Evolutionary conservation across 2,888 invertebrate species (phyloP), one percentile per base, ranked within the genome.

Genomic region (Tetragonisca angustula): DNA sequence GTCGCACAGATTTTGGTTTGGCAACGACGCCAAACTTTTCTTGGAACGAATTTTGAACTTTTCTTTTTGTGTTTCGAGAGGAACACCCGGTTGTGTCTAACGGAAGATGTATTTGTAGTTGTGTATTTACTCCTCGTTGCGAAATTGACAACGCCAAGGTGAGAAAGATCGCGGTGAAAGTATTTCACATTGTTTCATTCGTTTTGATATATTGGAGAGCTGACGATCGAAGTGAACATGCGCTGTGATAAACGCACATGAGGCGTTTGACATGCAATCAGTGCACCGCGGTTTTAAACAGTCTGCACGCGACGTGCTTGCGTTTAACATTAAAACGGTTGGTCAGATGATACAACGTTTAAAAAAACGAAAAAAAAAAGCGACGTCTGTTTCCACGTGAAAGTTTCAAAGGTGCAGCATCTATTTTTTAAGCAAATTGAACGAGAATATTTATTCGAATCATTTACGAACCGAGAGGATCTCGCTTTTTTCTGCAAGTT

Each of bases 1-100:
- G 61, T 65, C 54, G 27, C 54, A 75, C 59, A 68, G 71, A 54
- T 76, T 83, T 76, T 76, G 32, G 27, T 36, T 76, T 27, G 50
- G 24, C 19, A 49, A 52, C 13, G 32, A 65, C 36, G 9, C 19
- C 36, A 17, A 49, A 6, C 50, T 65, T 50, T 36, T 52, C 32
- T 67, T 9, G 21, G 3, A 24, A 65, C 52, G 50, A 59, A 65
- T 54, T 56, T 72, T n/a, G 50, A 52, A 76, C 27, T 43, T 43
- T 61, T n/a, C n/a, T n/a, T 24, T 52, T 27, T 43, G 15, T 52
- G 27, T n/a, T 49, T 24, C 21, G 50, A 50, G 56, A n/a, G n/a
- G n/a, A 19, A 9, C 9, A 32, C 32, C 9, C 43, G 43, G 43
- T 36, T 43, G 27, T 49, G n/a, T 59, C 69, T 19, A 11, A 27